Conservation (phyloP, 2,888 invertebrate species). For the Atherix ibis region DNA sequence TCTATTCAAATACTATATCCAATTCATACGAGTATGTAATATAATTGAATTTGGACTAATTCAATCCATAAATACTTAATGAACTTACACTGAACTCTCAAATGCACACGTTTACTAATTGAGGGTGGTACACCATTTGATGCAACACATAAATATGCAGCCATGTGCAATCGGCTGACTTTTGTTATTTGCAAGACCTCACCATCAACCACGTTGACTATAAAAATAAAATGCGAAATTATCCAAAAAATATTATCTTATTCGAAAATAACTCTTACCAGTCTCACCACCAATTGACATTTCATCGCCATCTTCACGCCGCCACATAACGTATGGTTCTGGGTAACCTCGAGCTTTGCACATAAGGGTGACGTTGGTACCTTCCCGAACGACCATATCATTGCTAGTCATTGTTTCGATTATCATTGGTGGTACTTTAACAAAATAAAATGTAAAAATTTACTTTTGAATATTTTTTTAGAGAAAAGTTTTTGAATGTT, state of each 20-base stretch:
- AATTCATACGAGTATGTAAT: no score
- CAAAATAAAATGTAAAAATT: background rate
- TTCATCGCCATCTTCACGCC: conserved; percentile 74
- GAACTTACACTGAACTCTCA: conserved; percentile 76
- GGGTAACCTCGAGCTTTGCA: conserved; percentile 81
- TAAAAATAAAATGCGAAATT: conserved; percentile 26
- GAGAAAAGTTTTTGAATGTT: background rate
- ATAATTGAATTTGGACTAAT: no score
- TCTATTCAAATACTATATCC: no score
- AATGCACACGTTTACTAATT: conserved; percentile 67
- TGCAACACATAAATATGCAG: conserved; percentile 82
- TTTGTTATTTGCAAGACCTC: conserved; percentile 72
- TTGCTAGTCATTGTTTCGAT: conserved; percentile 79
- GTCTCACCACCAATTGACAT: conserved; percentile 80
- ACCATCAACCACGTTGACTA: conserved; percentile 79
- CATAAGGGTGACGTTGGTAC: conserved; percentile 71
- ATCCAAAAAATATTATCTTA: background rate
- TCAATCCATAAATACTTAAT: no score
- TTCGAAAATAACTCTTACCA: conserved; percentile 40
- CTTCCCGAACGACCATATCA: conserved; percentile 82
- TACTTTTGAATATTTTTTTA: background rate
- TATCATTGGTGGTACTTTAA: conserved; percentile 76
- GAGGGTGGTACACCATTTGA: conserved; percentile 86
- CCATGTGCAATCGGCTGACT: conserved; percentile 85
- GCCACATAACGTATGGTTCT: conserved; percentile 86